Evolutionary conservation across 92 coral and sea anemone species (phyloP).

Genomic region (Palythoa grandiflora): DNA sequence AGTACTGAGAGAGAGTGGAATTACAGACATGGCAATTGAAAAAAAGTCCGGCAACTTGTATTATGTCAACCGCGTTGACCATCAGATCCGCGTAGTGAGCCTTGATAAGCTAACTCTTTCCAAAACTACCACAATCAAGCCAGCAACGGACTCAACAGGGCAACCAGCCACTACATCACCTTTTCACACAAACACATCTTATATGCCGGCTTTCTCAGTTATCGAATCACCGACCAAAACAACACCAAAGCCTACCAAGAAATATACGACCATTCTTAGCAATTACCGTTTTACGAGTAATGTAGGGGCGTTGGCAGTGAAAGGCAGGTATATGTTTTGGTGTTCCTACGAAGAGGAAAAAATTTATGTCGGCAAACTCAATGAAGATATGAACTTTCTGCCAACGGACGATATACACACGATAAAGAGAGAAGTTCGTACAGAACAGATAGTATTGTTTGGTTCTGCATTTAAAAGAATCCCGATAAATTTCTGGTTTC

Average conservation of each 20-base stretch:
- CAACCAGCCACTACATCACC: background rate
- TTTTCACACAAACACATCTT: no score
- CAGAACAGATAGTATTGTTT: background rate
- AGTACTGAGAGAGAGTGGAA: background rate
- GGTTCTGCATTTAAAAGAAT: background rate
- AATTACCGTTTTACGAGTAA: conserved; percentile 16
- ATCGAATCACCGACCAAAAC: background rate
- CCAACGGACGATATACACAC: background rate
- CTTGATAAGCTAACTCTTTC: background rate
- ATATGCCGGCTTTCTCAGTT: no score
- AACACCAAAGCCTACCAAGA: background rate
- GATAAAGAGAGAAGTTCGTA: background rate
- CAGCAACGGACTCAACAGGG: background rate
- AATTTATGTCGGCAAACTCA: conserved; percentile 14
- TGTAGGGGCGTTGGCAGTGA: background rate
- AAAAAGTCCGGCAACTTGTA: background rate
- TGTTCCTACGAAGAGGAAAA: background rate
- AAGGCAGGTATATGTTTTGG: conserved; percentile 22
- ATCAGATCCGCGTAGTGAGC: conserved; percentile 4
- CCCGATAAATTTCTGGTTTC: background rate
- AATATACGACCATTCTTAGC: background rate
- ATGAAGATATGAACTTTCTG: conserved; percentile 26
- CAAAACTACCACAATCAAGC: background rate
- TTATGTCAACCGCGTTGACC: background rate
- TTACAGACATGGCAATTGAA: background rate